Base-by-base conservation (phyloP, 2,888 invertebrate genomes). In the Conistra vaccinii region DNA sequence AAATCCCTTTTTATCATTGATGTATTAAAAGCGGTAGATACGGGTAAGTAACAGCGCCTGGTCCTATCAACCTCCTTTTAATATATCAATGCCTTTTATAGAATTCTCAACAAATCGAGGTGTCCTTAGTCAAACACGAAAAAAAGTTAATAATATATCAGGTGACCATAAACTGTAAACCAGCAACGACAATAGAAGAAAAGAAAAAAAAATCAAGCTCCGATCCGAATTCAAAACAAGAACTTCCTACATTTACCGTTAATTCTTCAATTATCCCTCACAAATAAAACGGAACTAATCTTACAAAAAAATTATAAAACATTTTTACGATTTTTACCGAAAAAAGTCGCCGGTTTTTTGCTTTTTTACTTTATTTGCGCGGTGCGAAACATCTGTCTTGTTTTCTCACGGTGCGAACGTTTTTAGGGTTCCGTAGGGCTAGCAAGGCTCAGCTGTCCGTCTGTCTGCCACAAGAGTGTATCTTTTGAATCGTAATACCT, bases 311-410 rank as follows among this genome's bases (percentile, higher is more conserved):
- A 45, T 0, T 20, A 53, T 42, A 62, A 78, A 53, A 55, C 60
- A 23, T 26, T 62, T 58, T 80, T 61, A 66, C 55, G n/a, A 45
- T 55, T 73, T 73, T 45, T 73, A 51, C n/a, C 69, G 26, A 61
- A 69, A 82, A 68, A 66, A 82, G 17, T 42, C 32, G 20, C 14
- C 39, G 42, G 23, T 58, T 48, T 61, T 70, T 65, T 73, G 60
- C 17, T 6, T 51, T 58, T 71, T 61, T 58, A 26, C 14, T 55
- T 66, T 35, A 57, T 62, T 83, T 77, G 62, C 82, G 23, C 57
- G 45, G 76, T 62, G 78, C 81, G 76, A 76, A 71, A 68, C 81
- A 81, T 78, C 80, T 80, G 80, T 83, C 83, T 39, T 23, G 17
- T 62, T 60, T 83, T 79, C 76, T 83, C 80, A 80, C 80, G 78